Base-by-base conservation (phyloP, 2,797 vertebrate genomes). In the Cirrhinus mrigala region DNA sequence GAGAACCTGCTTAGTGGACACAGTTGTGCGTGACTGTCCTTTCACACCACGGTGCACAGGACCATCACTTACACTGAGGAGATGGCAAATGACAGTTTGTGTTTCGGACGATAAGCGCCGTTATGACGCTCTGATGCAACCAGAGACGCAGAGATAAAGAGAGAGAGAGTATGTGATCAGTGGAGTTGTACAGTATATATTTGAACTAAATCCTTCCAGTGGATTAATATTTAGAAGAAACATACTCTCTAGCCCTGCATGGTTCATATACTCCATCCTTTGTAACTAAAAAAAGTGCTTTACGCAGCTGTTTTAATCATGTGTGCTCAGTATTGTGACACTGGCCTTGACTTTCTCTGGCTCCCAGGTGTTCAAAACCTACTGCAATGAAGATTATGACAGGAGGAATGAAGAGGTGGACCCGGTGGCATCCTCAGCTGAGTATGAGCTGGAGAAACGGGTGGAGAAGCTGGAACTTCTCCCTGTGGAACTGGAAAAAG, bases 381-480 rank as follows among this genome's bases (percentile, higher is more conserved):
- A 98, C 90, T 98, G 97, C 90, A 99, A 99, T 40, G 97, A 99
- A 94, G 98, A 99, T 91, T 99, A 99, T 64, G 98, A 99, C 92
- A 95, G 98, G 48, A 96, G 97, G 87, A 99, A 99, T 33, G 98
- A 99, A 87, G 98, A 99, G 87, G 97, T 99, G 89, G 98, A 99
- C 90, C 98, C 98, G 0, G 98, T 99, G 91, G 98, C 98, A 24
- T 98, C 98, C 54, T 99, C 98, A 4, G 98, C 98, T 0, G 98
- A 99, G 86, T 99, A 99, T 70, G 98, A 99, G 91, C 95, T 99
- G n/a, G 98, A 99, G 92, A 99, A 99, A 89, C 96, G 98, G 87
- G 98, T 99, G 91, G 98, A 99, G 91, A 99, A 98, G 91, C 94
- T 99, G 94, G 98, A 99, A 88, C 96, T 99, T 88, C 99, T 99